Evolutionary conservation across 2,888 invertebrate species (phyloP).

Genomic region (Aquatica leii): DNA sequence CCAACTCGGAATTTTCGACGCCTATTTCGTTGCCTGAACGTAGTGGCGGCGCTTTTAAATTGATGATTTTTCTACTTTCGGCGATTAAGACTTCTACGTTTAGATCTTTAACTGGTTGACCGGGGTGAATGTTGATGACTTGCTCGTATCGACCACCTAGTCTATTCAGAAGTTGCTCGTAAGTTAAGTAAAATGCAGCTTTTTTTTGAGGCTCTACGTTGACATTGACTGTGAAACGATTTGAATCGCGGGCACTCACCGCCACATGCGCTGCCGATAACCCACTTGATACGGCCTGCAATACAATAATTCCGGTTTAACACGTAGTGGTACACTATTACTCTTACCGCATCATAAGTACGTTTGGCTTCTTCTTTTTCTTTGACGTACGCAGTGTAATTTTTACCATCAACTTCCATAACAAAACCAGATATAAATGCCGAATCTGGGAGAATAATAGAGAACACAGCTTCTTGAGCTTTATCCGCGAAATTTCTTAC

Average conservation of each 20-base stretch:
- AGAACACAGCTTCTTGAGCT: conserved; percentile 71
- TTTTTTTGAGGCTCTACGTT: conserved; percentile 71
- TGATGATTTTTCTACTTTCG: conserved; percentile 69
- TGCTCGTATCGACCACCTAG: conserved; percentile 73
- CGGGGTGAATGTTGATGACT: conserved; percentile 73
- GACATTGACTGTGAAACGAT: conserved; percentile 73
- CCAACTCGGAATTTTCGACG: conserved; percentile 63
- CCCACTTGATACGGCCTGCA: conserved; percentile 68
- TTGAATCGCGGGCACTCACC: conserved; percentile 73
- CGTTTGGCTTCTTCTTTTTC: conserved; percentile 70
- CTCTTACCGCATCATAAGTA: conserved; percentile 56
- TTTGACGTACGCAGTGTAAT: conserved; percentile 71
- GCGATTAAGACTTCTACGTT: conserved; percentile 70
- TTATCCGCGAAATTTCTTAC: conserved; percentile 68
- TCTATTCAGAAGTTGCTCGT: conserved; percentile 74
- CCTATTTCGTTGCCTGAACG: conserved; percentile 71
- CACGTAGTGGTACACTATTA: background rate
- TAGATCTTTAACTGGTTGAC: conserved; percentile 70
- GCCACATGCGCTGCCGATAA: conserved; percentile 69
- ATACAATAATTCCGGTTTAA: conserved; percentile 4
- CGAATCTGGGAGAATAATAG: conserved; percentile 72
- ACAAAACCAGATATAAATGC: conserved; percentile 75
- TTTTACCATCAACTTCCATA: conserved; percentile 71
- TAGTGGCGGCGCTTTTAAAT: conserved; percentile 70
- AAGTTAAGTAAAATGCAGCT: conserved; percentile 74